These are phyloP conservation scores for Mus caroli DNA, from an alignment of 2,797 vertebrate species.

Conservation along the genomic window DNA sequence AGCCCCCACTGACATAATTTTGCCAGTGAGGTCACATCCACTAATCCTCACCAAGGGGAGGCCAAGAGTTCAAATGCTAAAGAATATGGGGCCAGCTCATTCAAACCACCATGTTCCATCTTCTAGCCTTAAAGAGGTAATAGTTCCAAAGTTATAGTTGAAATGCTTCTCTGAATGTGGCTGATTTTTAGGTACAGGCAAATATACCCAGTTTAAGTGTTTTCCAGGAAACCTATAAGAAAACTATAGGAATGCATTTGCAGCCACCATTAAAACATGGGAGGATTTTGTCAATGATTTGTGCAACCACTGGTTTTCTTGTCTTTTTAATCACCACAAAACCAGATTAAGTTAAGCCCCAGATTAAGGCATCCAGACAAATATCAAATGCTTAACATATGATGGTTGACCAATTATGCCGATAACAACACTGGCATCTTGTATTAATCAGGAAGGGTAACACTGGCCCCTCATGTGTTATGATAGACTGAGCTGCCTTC, in stretches of 20 bases:
- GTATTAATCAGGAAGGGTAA: background rate
- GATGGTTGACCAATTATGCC: background rate
- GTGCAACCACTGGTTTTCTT: background rate
- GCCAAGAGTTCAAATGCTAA: background rate
- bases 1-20: background rate
- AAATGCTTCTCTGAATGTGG: background rate
- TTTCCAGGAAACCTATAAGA: background rate
- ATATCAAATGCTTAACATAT: background rate
- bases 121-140: background rate
- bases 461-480: background rate
- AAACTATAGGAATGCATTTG: background rate
- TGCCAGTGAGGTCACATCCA: background rate
- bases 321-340: background rate
- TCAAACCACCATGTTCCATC: background rate
- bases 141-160: background rate
- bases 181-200: background rate
- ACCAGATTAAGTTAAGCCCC: background rate
- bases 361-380: background rate
- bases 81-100: background rate
- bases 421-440: background rate
- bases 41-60: background rate
- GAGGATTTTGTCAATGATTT: background rate
- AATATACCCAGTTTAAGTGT: background rate
- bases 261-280: background rate
- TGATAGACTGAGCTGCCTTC: constrained; percentile 2